Percentiles rank a stretch among this genome's conserved stretches.
phyloP scores from a whole-genome alignment of 2,888 invertebrate species.

The Athetis lepigone region DNA sequence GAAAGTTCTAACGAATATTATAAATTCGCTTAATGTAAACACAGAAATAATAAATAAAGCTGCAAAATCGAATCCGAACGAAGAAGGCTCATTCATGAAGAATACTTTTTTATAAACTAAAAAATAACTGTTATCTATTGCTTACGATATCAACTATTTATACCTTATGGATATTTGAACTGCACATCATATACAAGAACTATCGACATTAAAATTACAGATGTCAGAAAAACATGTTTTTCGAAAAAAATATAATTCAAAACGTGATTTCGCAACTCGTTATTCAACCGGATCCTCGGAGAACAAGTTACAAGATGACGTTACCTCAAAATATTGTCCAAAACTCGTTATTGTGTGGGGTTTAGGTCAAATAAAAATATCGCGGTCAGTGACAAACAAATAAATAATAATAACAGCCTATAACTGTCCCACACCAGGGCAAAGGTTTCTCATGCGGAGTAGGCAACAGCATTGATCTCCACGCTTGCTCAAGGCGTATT shows the following conservation, averaged over 20 bases:
- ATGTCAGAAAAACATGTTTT: not conserved
- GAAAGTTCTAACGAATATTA: not conserved
- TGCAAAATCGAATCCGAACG: too few species aligned
- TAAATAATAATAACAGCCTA: too few species aligned
- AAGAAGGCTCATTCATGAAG: too few species aligned
- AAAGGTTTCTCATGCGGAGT: too few species aligned
- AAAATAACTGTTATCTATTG: too few species aligned
- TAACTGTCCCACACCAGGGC: too few species aligned
- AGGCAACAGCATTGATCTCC: too few species aligned
- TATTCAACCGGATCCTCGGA: slow-evolving; percentile 18
- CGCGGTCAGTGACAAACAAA: not conserved
- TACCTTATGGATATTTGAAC: too few species aligned
- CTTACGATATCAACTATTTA: too few species aligned
- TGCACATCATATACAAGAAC: not conserved
- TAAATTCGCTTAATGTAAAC: not conserved
- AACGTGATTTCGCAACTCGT: slow-evolving; percentile 10
- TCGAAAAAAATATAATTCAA: not conserved
- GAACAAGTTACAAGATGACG: slow-evolving; percentile 9
- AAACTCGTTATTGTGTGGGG: slow-evolving; percentile 3
- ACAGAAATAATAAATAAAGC: not conserved
- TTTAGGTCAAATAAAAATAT: slow-evolving; percentile 24
- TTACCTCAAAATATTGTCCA: slow-evolving; percentile 2
- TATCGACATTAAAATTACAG: not conserved
- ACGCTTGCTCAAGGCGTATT: too few species aligned
- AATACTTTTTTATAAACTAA: too few species aligned